Evolutionary conservation across 2,797 vertebrate genomes (phyloP).

Genomic region (Danio aesculapii): DNA sequence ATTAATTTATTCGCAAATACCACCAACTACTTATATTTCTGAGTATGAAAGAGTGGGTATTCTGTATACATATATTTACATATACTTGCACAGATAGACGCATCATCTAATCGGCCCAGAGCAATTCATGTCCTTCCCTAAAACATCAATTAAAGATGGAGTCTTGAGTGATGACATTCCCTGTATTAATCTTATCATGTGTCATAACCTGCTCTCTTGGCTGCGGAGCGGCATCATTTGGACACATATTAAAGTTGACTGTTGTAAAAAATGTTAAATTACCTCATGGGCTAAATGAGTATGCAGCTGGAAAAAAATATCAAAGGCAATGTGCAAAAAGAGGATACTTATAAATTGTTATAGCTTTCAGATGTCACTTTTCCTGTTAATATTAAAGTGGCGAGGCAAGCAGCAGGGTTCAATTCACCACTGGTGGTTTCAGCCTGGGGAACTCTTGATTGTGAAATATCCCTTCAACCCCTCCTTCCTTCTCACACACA

Average conservation of each 20-base stretch:
- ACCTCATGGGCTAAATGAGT: background rate
- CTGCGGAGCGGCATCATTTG: constrained; percentile 15
- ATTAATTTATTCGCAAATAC: no score
- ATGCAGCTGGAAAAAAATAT: background rate
- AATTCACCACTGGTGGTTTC: constrained; percentile 2
- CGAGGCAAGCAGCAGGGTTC: background rate
- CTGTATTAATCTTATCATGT: constrained; percentile 39
- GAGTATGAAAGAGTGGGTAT: background rate
- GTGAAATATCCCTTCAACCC: constrained; percentile 27
- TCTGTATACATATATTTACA: background rate
- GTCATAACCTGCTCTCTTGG: constrained; percentile 37
- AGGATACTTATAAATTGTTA: background rate
- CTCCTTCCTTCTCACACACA: background rate
- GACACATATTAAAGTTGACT: constrained; percentile 34
- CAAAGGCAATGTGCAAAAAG: background rate
- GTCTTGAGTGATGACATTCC: constrained; percentile 19
- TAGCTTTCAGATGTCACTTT: background rate
- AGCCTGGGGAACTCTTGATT: constrained; percentile 37
- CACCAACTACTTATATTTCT: background rate
- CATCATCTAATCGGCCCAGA: constrained; percentile 2
- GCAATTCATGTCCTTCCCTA: constrained; percentile 36
- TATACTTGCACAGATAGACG: constrained; percentile 17
- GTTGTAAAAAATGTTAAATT: background rate
- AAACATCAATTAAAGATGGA: constrained; percentile 45
- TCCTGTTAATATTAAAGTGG: background rate